A percentile compares a stretch with the other conserved stretches of the same genome.
phyloP scores from a whole-genome alignment of 2,888 invertebrate species.

The Meghimatium bilineatum region DNA sequence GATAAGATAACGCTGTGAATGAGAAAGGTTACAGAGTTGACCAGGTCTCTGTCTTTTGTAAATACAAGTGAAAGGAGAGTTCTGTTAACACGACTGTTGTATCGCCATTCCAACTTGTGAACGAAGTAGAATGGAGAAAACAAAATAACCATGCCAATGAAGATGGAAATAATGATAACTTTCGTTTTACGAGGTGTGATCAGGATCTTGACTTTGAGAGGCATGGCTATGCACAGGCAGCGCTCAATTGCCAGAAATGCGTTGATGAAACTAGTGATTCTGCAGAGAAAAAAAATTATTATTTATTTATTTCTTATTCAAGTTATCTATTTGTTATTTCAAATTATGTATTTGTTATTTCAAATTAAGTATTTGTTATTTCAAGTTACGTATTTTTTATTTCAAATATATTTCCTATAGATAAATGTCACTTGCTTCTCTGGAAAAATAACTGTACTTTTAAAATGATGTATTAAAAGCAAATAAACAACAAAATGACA shows the following conservation, averaged over 20 bases:
- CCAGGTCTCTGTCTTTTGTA: background rate
- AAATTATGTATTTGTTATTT: too few relatives aligned
- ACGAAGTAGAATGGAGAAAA: constrained; percentile 16
- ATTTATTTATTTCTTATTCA: too few relatives aligned
- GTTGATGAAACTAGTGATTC: background rate
- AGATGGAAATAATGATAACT: constrained; percentile 8
- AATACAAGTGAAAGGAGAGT: background rate
- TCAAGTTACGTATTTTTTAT: too few relatives aligned
- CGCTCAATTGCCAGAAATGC: background rate
- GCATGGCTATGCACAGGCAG: background rate
- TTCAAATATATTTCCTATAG: too few relatives aligned
- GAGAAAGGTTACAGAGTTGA: background rate
- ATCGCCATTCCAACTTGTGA: background rate
- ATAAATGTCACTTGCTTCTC: too few relatives aligned
- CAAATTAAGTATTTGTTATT: too few relatives aligned
- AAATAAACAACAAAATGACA: too few relatives aligned
- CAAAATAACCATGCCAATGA: background rate
- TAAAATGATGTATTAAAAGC: too few relatives aligned
- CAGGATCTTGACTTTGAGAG: background rate
- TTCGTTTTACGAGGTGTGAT: constrained; percentile 4
- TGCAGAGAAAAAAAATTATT: background rate
- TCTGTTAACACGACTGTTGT: background rate
- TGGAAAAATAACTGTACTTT: too few relatives aligned
- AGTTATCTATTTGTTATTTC: too few relatives aligned
- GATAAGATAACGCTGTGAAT: constrained; percentile 2